Percentiles rank a stretch among this genome's conserved stretches.
These are phyloP conservation scores for Cydia amplana DNA, from an alignment of 1,140 invertebrate genomes.

Conservation along the genomic window DNA sequence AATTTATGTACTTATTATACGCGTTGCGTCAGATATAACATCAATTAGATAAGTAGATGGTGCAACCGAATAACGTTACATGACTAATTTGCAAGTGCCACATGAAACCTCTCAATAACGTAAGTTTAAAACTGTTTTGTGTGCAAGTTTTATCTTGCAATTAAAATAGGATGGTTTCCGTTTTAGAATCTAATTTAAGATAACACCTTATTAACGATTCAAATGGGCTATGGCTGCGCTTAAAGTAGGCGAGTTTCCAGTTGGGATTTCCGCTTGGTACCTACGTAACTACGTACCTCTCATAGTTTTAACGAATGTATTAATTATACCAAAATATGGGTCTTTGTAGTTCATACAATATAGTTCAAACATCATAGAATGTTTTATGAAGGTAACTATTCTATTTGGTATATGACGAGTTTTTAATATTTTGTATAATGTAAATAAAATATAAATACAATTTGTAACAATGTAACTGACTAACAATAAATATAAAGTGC, in stretches of 20 bases:
- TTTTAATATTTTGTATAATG: too few relatives aligned
- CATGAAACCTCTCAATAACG: neutral
- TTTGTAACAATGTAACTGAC: too few relatives aligned
- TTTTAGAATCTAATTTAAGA: constrained; percentile 6
- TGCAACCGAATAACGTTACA: neutral
- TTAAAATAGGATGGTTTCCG: neutral
- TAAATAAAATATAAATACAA: too few relatives aligned
- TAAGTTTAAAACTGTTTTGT: neutral
- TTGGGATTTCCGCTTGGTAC: neutral
- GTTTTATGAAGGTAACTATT: too few relatives aligned
- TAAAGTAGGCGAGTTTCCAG: neutral
- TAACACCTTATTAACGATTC: constrained; percentile 1
- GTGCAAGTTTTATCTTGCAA: neutral
- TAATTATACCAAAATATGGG: too few relatives aligned
- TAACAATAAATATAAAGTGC: neutral
- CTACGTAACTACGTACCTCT: neutral
- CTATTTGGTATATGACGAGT: too few relatives aligned
- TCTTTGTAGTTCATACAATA: too few relatives aligned
- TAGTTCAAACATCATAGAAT: too few relatives aligned
- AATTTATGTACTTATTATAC: constrained; percentile 51
- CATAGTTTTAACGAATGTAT: too few relatives aligned
- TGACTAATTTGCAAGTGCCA: neutral
- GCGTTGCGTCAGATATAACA: constrained; percentile 31
- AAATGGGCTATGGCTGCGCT: neutral
- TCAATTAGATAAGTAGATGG: constrained; percentile 31